phyloP scores from a whole-genome alignment of 1,140 invertebrate species.

The Pseudomyrmex flavicornis region DNA sequence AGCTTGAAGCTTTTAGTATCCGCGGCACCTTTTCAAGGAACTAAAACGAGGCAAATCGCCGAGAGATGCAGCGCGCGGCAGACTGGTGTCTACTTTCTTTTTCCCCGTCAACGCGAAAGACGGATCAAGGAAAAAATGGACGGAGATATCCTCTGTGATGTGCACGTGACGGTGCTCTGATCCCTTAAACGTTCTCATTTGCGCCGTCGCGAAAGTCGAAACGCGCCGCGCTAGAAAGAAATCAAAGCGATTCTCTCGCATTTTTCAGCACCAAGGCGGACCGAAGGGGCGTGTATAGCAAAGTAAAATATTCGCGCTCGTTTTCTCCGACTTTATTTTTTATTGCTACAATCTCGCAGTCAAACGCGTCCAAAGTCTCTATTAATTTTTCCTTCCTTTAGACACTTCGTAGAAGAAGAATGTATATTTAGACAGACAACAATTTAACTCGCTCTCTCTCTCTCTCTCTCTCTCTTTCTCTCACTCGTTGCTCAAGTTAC shows the following conservation, averaged over 20 bases:
- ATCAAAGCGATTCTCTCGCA: slow-evolving; percentile 64
- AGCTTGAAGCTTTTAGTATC: slow-evolving; percentile 54
- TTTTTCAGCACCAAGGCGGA: slow-evolving; percentile 8
- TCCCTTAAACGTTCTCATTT: slow-evolving; percentile 63
- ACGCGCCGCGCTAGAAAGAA: slow-evolving; percentile 45
- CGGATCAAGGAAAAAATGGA: slow-evolving; percentile 57
- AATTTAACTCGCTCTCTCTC: no score
- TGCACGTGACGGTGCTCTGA: slow-evolving; percentile 47
- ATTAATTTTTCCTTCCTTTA: slow-evolving; percentile 35
- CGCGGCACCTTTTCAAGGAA: slow-evolving; percentile 61
- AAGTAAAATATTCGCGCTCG: slow-evolving; percentile 57
- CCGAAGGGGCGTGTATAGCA: background rate
- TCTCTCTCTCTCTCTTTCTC: no score
- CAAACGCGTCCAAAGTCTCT: background rate
- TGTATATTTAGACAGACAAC: no score
- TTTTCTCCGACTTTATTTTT: slow-evolving; percentile 18
- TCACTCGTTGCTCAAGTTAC: background rate
- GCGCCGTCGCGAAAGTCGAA: slow-evolving; percentile 43
- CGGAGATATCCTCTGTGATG: slow-evolving; percentile 36
- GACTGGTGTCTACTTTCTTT: slow-evolving; percentile 3
- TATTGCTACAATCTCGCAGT: background rate
- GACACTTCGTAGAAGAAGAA: slow-evolving; percentile 34
- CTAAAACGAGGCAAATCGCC: slow-evolving; percentile 59
- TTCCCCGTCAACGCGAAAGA: slow-evolving; percentile 42
- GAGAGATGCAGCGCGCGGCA: slow-evolving; percentile 51